Conservation (phyloP, 2,888 invertebrate genomes). For the Hydrotaea cyrtoneurina region DNA sequence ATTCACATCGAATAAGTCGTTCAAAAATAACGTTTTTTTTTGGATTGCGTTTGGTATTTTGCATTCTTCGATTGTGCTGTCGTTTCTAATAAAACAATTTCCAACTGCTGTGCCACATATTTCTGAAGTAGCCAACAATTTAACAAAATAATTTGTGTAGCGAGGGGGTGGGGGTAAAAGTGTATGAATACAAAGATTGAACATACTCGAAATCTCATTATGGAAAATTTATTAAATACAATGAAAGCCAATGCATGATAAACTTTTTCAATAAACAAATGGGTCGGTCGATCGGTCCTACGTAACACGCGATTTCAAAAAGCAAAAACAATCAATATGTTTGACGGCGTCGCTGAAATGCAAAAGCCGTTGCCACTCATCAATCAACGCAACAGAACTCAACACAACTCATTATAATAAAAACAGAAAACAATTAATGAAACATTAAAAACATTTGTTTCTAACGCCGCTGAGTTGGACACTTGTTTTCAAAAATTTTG, state of each 20-base stretch:
- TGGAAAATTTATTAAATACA: slow-evolving; percentile 6
- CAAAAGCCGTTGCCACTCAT: slow-evolving; percentile 53
- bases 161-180: too few species aligned
- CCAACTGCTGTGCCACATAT: too few species aligned
- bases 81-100: too few species aligned
- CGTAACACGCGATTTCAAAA: neutral
- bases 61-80: too few species aligned
- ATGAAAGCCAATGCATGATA: neutral
- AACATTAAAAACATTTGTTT: slow-evolving; percentile 2
- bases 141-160: too few species aligned
- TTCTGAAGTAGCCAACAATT: too few species aligned
- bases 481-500: neutral
- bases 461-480: neutral
- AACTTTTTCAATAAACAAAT: slow-evolving; percentile 15
- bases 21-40: too few species aligned
- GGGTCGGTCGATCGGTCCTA: neutral
- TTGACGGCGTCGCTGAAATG: slow-evolving; percentile 26
- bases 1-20: too few species aligned
- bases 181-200: too few species aligned
- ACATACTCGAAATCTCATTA: neutral
- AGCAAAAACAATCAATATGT: neutral
- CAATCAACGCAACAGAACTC: slow-evolving; percentile 6
- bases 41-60: too few species aligned
- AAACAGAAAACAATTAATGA: neutral
- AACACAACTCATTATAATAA: slow-evolving; percentile 11